Conservation (phyloP, 2,113 vertebrate genomes). For the Melanotaenia duboulayi region DNA sequence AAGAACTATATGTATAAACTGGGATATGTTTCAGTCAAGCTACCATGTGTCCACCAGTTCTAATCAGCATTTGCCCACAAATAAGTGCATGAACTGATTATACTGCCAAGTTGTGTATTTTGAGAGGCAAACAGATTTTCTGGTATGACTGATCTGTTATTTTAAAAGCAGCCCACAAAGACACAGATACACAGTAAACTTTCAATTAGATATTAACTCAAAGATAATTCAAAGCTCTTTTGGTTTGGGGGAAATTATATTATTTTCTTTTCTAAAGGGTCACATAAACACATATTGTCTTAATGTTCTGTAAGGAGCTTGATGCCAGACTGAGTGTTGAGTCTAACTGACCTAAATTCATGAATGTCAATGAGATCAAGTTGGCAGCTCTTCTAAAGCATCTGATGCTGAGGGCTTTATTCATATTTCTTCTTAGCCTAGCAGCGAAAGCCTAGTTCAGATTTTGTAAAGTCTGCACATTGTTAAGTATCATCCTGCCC, state of each 20-base stretch:
- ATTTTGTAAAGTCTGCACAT: not conserved
- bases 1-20: constrained; percentile 30
- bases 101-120: constrained; percentile 40
- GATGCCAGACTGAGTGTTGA: constrained; percentile 8
- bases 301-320: constrained; percentile 5
- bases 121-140: constrained; percentile 45
- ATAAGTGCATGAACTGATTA: constrained; percentile 43
- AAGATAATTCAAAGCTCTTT: constrained; percentile 23
- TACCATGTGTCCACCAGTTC: constrained; percentile 28
- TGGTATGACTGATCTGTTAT: constrained; percentile 37
- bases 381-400: constrained; percentile 40
- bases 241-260: constrained; percentile 7
- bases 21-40: constrained; percentile 43
- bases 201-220: constrained; percentile 15
- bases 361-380: constrained; percentile 41
- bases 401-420: constrained; percentile 24
- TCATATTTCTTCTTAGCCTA: not conserved
- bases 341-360: constrained; percentile 40
- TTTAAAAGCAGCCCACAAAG: constrained; percentile 31
- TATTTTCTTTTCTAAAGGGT: not conserved
- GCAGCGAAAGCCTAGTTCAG: not conserved
- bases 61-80: constrained; percentile 42
- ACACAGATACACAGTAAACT: constrained; percentile 28
- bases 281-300: constrained; percentile 12
- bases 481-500: not conserved